These are phyloP conservation scores for Lepidurus apus DNA, from an alignment of 1,140 invertebrate genomes.

Conservation along the genomic window DNA sequence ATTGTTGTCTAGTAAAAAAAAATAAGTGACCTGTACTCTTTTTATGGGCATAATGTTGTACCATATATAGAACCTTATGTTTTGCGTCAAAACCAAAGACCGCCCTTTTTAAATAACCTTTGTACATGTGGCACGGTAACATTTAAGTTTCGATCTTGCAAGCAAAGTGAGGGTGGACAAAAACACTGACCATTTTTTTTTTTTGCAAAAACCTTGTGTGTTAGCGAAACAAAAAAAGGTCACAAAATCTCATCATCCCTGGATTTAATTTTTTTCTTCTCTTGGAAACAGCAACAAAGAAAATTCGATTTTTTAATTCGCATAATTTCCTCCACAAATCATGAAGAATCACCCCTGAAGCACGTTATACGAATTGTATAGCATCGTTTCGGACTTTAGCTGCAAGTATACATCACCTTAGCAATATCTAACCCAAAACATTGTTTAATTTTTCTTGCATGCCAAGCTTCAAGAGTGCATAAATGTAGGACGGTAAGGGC, in stretches of 20 bases:
- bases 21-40: neutral
- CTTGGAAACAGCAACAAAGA: neutral
- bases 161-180: no score
- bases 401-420: constrained; percentile 2
- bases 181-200: neutral
- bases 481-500: no score
- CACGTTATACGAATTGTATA: constrained; percentile 22
- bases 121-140: neutral
- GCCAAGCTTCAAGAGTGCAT: no score
- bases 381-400: constrained; percentile 14
- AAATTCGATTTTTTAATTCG: neutral
- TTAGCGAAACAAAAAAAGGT: neutral
- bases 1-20: neutral
- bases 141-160: neutral
- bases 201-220: neutral
- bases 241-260: neutral
- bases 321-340: neutral
- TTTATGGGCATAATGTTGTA: constrained; percentile 13
- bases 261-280: no score
- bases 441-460: neutral
- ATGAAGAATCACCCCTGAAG: neutral
- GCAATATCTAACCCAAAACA: neutral
- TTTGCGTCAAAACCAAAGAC: constrained; percentile 19
- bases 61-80: constrained; percentile 17
- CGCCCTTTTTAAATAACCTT: neutral